Percentiles rank a stretch among this genome's conserved stretches.
These are phyloP conservation scores for Lathamus discolor DNA, from an alignment of 2,113 vertebrate species.

Conservation along the genomic window DNA sequence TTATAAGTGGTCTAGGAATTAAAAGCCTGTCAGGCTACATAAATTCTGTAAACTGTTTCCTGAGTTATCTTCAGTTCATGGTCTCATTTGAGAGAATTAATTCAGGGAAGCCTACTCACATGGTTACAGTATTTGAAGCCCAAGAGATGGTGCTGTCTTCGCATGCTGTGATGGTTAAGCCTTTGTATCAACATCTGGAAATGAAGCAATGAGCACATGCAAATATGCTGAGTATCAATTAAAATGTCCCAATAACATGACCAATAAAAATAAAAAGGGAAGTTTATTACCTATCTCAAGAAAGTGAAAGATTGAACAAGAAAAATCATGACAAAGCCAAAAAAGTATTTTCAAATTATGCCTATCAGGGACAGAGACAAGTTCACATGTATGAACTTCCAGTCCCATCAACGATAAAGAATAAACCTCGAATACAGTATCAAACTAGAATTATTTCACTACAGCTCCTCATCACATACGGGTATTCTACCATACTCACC, in stretches of 20 bases:
- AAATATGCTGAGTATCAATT: neutral
- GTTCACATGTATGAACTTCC: neutral
- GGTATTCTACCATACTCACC: neutral
- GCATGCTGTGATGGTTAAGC: neutral
- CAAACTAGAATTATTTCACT: neutral
- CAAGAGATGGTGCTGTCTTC: slow-evolving; percentile 12
- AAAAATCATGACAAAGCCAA: neutral
- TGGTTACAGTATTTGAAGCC: neutral
- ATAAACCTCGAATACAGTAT: neutral
- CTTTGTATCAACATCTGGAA: slow-evolving; percentile 18
- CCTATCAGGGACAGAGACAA: neutral
- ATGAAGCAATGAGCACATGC: neutral
- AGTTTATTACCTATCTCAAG: neutral
- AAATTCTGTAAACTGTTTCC: neutral
- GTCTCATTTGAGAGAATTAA: neutral
- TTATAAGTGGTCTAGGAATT: neutral
- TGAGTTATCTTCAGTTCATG: neutral
- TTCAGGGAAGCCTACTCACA: neutral
- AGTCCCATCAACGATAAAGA: neutral
- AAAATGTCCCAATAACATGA: neutral
- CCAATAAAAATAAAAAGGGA: neutral
- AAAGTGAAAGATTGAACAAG: neutral
- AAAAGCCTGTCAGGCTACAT: neutral
- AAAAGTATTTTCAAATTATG: neutral
- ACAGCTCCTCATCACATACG: neutral